These are phyloP conservation scores for Malurus elegans DNA, from an alignment of 2,113 vertebrate species.

Conservation along the genomic window DNA sequence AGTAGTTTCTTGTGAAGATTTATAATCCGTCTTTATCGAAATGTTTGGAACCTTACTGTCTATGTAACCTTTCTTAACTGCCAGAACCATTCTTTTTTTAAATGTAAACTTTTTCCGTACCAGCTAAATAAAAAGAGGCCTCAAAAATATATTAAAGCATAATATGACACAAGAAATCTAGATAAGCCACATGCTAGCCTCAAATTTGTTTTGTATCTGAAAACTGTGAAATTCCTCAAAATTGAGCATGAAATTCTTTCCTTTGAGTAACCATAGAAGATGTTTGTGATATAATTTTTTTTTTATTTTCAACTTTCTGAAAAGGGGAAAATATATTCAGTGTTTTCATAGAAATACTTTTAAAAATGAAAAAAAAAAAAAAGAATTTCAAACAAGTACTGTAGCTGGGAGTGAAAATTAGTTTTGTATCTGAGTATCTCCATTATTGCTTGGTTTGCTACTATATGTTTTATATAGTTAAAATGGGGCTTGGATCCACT, in stretches of 20 bases:
- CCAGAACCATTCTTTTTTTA: neutral
- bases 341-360: neutral
- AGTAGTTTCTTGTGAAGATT: neutral
- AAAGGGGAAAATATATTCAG: neutral
- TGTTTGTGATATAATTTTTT: neutral
- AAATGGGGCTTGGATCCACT: neutral
- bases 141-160: neutral
- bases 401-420: neutral
- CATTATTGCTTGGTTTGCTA: neutral
- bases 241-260: neutral
- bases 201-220: neutral
- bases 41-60: neutral
- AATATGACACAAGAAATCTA: neutral
- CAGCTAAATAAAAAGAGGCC: neutral
- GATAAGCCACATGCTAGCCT: neutral
- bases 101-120: neutral
- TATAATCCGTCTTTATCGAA: neutral
- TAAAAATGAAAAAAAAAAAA: neutral
- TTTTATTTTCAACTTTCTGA: neutral
- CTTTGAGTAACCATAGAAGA: fast-evolving
- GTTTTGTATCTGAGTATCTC: neutral
- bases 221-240: neutral
- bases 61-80: neutral
- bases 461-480: neutral
- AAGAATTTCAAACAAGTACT: neutral